Conservation (phyloP, 2,888 invertebrate species). For the Dorcus parallelipipedus region DNA sequence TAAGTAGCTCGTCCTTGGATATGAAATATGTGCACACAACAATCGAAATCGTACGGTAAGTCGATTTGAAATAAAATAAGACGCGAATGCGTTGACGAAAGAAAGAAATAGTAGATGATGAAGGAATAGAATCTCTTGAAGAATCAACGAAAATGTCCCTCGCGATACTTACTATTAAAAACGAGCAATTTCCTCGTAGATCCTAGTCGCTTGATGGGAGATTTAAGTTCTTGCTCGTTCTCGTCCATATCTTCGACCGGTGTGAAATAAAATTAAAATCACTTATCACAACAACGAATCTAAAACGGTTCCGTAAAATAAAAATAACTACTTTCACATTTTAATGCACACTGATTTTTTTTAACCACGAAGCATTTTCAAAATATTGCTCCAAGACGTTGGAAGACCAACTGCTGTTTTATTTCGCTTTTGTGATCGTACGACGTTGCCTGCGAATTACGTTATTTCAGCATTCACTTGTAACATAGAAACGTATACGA, state of each 20-base stretch:
- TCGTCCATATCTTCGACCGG: conserved; percentile 60
- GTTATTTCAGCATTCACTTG: conserved; percentile 5
- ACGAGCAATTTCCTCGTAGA: conserved; percentile 76
- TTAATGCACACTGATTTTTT: conserved; percentile 19
- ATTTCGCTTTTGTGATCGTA: background rate
- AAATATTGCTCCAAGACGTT: background rate
- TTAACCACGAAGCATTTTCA: conserved; percentile 12
- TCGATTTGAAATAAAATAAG: too few species aligned
- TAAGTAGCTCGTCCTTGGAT: too few species aligned
- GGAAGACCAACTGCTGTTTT: background rate
- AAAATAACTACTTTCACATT: conserved; percentile 30
- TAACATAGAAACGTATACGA: conserved; percentile 14
- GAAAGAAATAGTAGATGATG: conserved; percentile 5
- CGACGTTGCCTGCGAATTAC: background rate
- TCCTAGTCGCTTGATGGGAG: conserved; percentile 76
- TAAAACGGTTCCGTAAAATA: conserved; percentile 26
- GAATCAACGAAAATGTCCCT: background rate
- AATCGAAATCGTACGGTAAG: too few species aligned
- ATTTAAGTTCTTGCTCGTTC: conserved; percentile 71
- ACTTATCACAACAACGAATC: conserved; percentile 21
- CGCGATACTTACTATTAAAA: conserved; percentile 67
- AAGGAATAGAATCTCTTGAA: conserved; percentile 3
- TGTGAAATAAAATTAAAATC: conserved; percentile 17
- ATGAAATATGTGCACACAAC: too few species aligned
- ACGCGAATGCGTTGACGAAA: conserved; percentile 11